Conservation (phyloP, 2,888 invertebrate species). For the Arctia plantaginis region DNA sequence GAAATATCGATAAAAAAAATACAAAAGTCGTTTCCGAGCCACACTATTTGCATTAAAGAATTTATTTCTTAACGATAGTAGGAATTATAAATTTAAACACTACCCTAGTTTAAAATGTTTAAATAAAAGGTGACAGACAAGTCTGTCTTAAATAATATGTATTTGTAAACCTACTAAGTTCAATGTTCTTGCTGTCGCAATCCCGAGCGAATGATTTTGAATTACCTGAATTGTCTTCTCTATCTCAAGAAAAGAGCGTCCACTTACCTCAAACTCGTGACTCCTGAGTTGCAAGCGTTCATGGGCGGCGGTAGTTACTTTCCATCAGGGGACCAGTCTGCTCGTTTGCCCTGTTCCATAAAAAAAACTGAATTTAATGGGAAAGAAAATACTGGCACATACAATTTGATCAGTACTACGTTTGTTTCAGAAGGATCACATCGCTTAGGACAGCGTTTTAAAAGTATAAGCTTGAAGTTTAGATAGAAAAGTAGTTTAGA, state of each 20-base stretch:
- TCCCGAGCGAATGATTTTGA: background rate
- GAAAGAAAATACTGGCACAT: background rate
- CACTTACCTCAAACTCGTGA: too few relatives aligned
- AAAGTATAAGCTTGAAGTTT: background rate
- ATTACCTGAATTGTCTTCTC: background rate
- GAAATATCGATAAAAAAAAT: background rate
- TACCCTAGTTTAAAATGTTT: background rate
- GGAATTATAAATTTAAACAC: background rate
- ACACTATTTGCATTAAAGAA: background rate
- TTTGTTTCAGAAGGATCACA: background rate
- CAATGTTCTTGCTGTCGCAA: background rate
- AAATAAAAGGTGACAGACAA: too few relatives aligned
- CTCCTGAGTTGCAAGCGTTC: too few relatives aligned
- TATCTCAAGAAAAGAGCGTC: background rate
- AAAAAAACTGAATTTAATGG: too few relatives aligned
- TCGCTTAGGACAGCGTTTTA: background rate
- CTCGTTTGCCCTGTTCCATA: too few relatives aligned
- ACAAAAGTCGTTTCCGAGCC: background rate
- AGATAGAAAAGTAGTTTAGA: too few relatives aligned
- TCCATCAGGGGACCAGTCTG: too few relatives aligned
- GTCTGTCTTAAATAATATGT: background rate
- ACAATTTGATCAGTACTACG: background rate
- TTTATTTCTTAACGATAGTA: background rate
- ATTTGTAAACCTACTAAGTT: too few relatives aligned
- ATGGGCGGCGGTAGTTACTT: too few relatives aligned